These are phyloP conservation scores for Xylota segnis DNA, from an alignment of 2,888 invertebrate genomes.

Conservation along the genomic window DNA sequence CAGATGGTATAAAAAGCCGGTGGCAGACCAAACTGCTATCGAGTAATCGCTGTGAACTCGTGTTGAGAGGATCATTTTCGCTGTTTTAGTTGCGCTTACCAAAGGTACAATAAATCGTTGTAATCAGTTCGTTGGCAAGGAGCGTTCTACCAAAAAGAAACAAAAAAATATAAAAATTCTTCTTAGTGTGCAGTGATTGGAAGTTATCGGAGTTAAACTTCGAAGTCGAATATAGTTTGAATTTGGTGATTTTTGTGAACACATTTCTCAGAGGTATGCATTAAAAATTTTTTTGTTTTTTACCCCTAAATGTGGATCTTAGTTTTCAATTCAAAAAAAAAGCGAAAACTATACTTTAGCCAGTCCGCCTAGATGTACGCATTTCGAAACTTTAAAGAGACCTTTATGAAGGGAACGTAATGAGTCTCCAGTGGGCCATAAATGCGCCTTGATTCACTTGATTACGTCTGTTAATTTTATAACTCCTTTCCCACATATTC, in stretches of 20 bases:
- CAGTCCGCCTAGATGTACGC: too few species aligned
- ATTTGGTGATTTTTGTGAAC: conserved; percentile 2
- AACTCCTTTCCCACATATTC: too few species aligned
- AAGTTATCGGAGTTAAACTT: neutral
- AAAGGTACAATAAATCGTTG: conserved; percentile 39
- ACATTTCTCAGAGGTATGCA: conserved; percentile 8
- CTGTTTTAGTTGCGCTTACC: conserved; percentile 35
- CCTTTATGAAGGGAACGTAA: too few species aligned
- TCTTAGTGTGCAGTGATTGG: conserved; percentile 16
- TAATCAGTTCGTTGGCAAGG: conserved; percentile 23
- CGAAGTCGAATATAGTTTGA: neutral
- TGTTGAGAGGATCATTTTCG: conserved; percentile 64
- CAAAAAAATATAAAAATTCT: neutral
- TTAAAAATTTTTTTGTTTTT: neutral
- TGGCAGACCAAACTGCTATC: conserved; percentile 53
- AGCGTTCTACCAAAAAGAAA: conserved; percentile 2
- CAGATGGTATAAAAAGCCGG: conserved; percentile 73
- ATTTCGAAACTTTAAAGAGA: too few species aligned
- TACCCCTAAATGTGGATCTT: too few species aligned
- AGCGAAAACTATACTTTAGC: too few species aligned
- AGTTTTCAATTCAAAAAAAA: too few species aligned
- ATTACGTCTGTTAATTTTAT: too few species aligned
- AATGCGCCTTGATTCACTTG: too few species aligned
- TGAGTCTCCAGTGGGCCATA: too few species aligned
- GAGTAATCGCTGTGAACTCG: conserved; percentile 71